These are phyloP conservation scores for Clanis bilineata DNA, from an alignment of 2,888 invertebrate species.

Conservation along the genomic window DNA sequence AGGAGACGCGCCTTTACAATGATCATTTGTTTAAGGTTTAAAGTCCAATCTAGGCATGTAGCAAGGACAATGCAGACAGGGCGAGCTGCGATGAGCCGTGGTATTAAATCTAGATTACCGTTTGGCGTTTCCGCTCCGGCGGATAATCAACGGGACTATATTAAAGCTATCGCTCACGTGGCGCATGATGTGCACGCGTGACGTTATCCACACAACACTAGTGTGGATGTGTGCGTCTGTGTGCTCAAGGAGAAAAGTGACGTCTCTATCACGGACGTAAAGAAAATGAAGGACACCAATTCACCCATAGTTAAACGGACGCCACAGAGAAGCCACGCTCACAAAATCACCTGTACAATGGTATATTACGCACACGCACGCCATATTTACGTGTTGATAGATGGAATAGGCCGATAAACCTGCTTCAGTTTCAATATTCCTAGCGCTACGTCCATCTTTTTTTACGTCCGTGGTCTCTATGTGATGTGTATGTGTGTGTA, in stretches of 20 bases:
- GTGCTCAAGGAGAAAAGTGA: not conserved
- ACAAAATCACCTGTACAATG: too few relatives aligned
- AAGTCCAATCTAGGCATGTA: constrained; percentile 1
- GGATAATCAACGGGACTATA: constrained; percentile 78
- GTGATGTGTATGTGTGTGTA: too few relatives aligned
- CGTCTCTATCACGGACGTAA: too few relatives aligned
- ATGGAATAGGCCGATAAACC: too few relatives aligned
- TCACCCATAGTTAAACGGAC: too few relatives aligned
- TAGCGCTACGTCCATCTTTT: too few relatives aligned
- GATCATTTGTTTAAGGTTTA: constrained; percentile 10
- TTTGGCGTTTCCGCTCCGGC: constrained; percentile 70
- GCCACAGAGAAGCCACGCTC: too few relatives aligned
- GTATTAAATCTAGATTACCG: constrained; percentile 80
- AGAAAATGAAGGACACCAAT: too few relatives aligned
- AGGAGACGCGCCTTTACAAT: not conserved
- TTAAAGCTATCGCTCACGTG: constrained; percentile 79
- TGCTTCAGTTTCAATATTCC: too few relatives aligned
- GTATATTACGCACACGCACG: too few relatives aligned
- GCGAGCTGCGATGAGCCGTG: constrained; percentile 63
- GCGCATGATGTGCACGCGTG: constrained; percentile 46
- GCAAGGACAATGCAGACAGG: constrained; percentile 46
- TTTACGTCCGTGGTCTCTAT: too few relatives aligned
- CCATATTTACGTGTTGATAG: too few relatives aligned
- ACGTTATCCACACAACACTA: constrained; percentile 51
- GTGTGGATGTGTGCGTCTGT: not conserved